Conservation (phyloP, 1,140 invertebrate species). For the Thereuonema tuberculata region DNA sequence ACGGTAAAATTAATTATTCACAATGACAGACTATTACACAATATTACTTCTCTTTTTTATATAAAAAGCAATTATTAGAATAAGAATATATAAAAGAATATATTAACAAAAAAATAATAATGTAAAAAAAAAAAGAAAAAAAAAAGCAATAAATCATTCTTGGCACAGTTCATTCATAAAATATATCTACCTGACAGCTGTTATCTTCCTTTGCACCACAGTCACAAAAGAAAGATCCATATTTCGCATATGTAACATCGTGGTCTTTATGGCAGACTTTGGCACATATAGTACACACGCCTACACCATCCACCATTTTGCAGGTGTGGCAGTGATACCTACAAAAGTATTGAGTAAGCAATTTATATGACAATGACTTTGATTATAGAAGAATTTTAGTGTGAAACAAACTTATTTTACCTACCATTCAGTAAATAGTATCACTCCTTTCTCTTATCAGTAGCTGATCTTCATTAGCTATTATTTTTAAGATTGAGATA, state of each 20-base stretch:
- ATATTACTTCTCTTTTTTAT: too few species aligned
- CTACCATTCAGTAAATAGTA: too few species aligned
- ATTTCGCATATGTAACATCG: conserved; percentile 95
- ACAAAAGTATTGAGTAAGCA: conserved; percentile 7
- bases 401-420: too few species aligned
- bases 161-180: too few species aligned
- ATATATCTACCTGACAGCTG: conserved; percentile 39
- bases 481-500: too few species aligned
- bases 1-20: too few species aligned
- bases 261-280: conserved; percentile 91
- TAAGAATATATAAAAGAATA: neutral
- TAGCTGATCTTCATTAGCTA: too few species aligned
- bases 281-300: conserved; percentile 93
- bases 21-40: too few species aligned
- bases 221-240: conserved; percentile 97
- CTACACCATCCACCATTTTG: conserved; percentile 94
- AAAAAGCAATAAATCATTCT: too few species aligned
- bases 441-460: too few species aligned
- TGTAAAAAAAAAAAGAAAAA: neutral
- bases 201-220: conserved; percentile 92
- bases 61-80: too few species aligned
- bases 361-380: conserved; percentile 8
- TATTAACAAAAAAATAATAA: neutral
- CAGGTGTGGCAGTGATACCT: conserved; percentile 97
- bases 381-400: too few species aligned